These are phyloP conservation scores for Melinopterus prodromus DNA, from an alignment of 2,888 invertebrate genomes.

Conservation along the genomic window DNA sequence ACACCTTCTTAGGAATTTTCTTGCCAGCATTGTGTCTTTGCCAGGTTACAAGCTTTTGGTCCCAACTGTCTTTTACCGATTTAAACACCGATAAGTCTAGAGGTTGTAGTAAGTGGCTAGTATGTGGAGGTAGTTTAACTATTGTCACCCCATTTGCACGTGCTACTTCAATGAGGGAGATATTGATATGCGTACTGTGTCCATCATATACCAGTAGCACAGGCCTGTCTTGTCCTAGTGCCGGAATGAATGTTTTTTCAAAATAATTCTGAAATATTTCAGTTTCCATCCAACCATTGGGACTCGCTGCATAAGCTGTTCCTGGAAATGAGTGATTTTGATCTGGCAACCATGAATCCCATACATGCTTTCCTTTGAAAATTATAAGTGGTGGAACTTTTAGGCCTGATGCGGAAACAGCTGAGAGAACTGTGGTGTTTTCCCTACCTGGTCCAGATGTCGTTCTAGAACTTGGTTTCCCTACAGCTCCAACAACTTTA, in stretches of 20 bases:
- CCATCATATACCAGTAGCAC: slow-evolving; percentile 46
- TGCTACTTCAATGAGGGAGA: slow-evolving; percentile 39
- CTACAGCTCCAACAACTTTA: not conserved
- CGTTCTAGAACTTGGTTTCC: not conserved
- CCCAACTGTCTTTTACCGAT: slow-evolving; percentile 36
- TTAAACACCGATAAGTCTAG: slow-evolving; percentile 43
- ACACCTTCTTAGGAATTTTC: slow-evolving; percentile 41
- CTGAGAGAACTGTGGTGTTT: slow-evolving; percentile 14
- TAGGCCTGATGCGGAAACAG: slow-evolving; percentile 11
- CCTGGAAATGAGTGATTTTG: slow-evolving; percentile 36
- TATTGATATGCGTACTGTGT: slow-evolving; percentile 43
- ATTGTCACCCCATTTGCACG: slow-evolving; percentile 40
- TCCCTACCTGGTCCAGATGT: slow-evolving; percentile 13
- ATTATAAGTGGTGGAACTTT: not conserved
- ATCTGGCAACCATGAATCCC: slow-evolving; percentile 6
- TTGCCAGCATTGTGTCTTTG: slow-evolving; percentile 38
- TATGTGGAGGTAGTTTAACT: slow-evolving; percentile 42
- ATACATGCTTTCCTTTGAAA: slow-evolving; percentile 9
- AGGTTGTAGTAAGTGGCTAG: slow-evolving; percentile 44
- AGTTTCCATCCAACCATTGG: slow-evolving; percentile 45
- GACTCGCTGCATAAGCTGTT: slow-evolving; percentile 42
- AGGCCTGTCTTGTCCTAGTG: slow-evolving; percentile 37
- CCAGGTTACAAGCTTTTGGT: slow-evolving; percentile 40
- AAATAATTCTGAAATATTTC: slow-evolving; percentile 43
- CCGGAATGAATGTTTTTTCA: slow-evolving; percentile 34